Conservation (phyloP, 2,113 vertebrate species). For the Damaliscus lunatus region DNA sequence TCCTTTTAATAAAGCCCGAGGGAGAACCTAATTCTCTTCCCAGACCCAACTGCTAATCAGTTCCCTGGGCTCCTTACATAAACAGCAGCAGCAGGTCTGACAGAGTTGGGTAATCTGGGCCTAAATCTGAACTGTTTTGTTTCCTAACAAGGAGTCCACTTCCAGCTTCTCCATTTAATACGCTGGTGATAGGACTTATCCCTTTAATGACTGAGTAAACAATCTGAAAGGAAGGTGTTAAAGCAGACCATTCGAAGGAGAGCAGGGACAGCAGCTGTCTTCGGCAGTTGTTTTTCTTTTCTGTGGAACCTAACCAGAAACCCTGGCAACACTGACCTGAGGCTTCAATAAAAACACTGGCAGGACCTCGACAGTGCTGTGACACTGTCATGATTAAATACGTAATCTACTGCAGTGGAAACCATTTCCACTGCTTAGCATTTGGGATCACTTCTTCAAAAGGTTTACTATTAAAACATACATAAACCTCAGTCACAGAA, state of each 20-base stretch:
- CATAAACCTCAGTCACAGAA: background rate
- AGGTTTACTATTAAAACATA: background rate
- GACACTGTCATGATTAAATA: background rate
- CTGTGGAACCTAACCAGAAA: background rate
- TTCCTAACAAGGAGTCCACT: conserved; percentile 47
- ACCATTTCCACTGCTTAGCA: background rate
- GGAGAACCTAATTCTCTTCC: conserved; percentile 71
- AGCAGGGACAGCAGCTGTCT: background rate
- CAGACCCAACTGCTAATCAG: conserved; percentile 69
- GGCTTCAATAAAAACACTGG: background rate
- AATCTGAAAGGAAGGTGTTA: background rate
- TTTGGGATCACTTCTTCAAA: conserved; percentile 1
- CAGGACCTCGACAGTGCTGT: background rate
- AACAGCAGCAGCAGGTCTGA: conserved; percentile 40
- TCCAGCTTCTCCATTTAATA: background rate
- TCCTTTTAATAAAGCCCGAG: conserved; percentile 67
- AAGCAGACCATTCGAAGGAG: background rate
- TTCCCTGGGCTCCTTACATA: conserved; percentile 62
- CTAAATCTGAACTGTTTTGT: background rate
- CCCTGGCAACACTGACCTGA: background rate
- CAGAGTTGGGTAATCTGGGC: conserved; percentile 42
- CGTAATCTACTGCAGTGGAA: background rate
- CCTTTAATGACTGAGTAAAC: conserved; percentile 17
- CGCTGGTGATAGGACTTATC: background rate
- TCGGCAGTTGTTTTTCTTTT: background rate